Evolutionary conservation across 2,797 vertebrate species (phyloP).

Genomic region (Melanotaenia trifasciata): DNA sequence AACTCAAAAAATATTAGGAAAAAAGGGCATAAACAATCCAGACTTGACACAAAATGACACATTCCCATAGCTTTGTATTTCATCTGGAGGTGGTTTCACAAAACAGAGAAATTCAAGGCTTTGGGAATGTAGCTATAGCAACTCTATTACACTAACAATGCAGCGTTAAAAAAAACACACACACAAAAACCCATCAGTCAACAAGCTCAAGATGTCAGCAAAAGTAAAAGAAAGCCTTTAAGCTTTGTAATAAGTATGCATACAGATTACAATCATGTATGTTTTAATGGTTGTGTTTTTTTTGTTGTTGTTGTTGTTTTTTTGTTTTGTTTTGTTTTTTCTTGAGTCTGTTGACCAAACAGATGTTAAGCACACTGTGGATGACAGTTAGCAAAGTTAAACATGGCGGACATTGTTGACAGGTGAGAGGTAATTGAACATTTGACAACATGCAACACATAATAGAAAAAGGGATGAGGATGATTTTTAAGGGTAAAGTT

Average conservation of each 20-base stretch:
- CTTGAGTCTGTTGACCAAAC: slow-evolving; percentile 79
- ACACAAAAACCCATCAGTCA: slow-evolving; percentile 63
- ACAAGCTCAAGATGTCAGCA: slow-evolving; percentile 70
- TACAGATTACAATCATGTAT: neutral
- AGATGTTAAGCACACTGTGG: slow-evolving; percentile 68
- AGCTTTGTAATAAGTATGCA: neutral
- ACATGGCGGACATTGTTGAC: slow-evolving; percentile 69
- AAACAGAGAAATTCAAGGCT: slow-evolving; percentile 62
- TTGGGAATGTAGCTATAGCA: slow-evolving; percentile 45
- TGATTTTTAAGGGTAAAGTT: slow-evolving; percentile 16
- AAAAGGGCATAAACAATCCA: slow-evolving; percentile 21
- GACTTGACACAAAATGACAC: slow-evolving; percentile 32
- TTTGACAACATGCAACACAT: slow-evolving; percentile 77
- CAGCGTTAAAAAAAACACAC: slow-evolving; percentile 42
- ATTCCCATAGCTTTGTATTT: slow-evolving; percentile 68
- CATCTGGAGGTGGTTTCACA: slow-evolving; percentile 7
- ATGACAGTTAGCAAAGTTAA: slow-evolving; percentile 70
- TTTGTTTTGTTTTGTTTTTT: neutral
- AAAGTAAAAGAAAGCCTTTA: neutral
- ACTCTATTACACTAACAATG: slow-evolving; percentile 31
- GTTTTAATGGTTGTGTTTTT: neutral
- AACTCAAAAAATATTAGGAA: neutral
- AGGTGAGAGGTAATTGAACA: slow-evolving; percentile 68
- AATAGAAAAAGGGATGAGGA: slow-evolving; percentile 46
- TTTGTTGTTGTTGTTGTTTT: neutral